Percentiles rank a stretch among this genome's conserved stretches.
Conservation (phyloP, 2,797 vertebrate genomes). For the Galagoides demidoff region DNA sequence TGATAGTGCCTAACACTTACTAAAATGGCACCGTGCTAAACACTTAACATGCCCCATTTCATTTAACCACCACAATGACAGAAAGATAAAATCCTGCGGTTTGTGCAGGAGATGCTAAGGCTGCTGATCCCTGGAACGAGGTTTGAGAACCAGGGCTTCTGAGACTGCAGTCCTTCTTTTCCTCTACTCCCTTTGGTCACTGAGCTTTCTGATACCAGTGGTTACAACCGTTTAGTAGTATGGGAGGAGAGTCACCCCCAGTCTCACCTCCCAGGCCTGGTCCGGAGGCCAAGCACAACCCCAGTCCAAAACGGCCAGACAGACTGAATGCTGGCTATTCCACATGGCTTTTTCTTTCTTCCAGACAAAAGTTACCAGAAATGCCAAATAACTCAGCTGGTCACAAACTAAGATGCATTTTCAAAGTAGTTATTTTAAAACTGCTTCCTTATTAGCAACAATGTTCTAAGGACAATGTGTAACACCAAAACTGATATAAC, state of each 20-base stretch:
- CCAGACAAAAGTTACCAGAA: constrained; percentile 35
- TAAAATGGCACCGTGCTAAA: constrained; percentile 16
- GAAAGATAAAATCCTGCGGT: not conserved
- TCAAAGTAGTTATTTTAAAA: constrained; percentile 52
- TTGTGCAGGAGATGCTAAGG: not conserved
- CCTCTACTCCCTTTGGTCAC: not conserved
- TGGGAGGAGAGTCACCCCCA: not conserved
- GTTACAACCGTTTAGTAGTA: not conserved
- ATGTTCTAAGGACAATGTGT: constrained; percentile 29
- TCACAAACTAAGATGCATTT: constrained; percentile 43
- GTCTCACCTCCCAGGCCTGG: not conserved
- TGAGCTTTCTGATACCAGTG: not conserved
- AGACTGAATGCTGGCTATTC: not conserved
- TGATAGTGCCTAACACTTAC: not conserved
- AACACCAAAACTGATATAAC: not conserved
- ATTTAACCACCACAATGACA: not conserved
- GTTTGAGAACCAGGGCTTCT: not conserved
- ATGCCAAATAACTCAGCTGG: constrained; percentile 38
- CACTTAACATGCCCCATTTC: not conserved
- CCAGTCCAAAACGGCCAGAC: not conserved
- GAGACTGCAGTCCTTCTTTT: not conserved
- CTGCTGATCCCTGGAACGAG: not conserved
- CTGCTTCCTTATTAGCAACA: constrained; percentile 36
- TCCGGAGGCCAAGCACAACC: not conserved
- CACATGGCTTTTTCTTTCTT: not conserved